These are phyloP conservation scores for Catocala sponsa DNA, from an alignment of 2,888 invertebrate genomes.

Conservation along the genomic window DNA sequence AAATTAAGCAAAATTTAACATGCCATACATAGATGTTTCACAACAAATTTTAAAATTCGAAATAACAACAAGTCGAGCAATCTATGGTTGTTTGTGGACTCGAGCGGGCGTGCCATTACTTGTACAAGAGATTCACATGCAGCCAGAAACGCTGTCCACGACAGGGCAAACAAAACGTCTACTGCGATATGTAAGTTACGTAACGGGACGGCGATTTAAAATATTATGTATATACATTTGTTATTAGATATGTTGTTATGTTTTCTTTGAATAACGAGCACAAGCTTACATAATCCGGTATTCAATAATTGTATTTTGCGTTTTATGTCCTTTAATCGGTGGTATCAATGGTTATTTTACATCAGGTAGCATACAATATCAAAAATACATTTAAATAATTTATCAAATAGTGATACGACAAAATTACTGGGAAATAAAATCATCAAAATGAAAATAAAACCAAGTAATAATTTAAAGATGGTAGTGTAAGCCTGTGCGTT, in stretches of 20 bases:
- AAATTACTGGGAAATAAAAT: too few relatives aligned
- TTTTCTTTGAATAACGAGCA: constrained; percentile 46
- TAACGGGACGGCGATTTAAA: constrained; percentile 76
- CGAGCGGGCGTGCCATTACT: constrained; percentile 6
- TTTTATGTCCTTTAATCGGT: too few relatives aligned
- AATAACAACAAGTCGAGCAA: constrained; percentile 15
- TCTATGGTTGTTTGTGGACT: constrained; percentile 8
- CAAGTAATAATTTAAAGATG: too few relatives aligned
- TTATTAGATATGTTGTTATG: constrained; percentile 59
- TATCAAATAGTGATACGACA: too few relatives aligned
- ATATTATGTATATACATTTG: constrained; percentile 56
- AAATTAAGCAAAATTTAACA: constrained; percentile 35
- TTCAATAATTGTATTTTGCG: too few relatives aligned
- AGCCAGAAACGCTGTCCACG: constrained; percentile 45
- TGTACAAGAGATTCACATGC: constrained; percentile 54
- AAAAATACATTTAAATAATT: too few relatives aligned
- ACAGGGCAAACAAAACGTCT: constrained; percentile 50
- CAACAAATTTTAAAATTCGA: constrained; percentile 17
- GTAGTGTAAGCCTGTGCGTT: constrained; percentile 15
- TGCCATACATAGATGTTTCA: constrained; percentile 27
- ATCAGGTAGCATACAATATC: too few relatives aligned
- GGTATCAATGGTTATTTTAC: too few relatives aligned
- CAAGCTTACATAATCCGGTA: too few relatives aligned
- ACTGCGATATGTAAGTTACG: constrained; percentile 80
- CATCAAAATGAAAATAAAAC: too few relatives aligned